Percentiles rank a stretch among this genome's conserved stretches.
phyloP scores from a whole-genome alignment of 2,888 invertebrate genomes.

The Caenorhabditis doughertyi region DNA sequence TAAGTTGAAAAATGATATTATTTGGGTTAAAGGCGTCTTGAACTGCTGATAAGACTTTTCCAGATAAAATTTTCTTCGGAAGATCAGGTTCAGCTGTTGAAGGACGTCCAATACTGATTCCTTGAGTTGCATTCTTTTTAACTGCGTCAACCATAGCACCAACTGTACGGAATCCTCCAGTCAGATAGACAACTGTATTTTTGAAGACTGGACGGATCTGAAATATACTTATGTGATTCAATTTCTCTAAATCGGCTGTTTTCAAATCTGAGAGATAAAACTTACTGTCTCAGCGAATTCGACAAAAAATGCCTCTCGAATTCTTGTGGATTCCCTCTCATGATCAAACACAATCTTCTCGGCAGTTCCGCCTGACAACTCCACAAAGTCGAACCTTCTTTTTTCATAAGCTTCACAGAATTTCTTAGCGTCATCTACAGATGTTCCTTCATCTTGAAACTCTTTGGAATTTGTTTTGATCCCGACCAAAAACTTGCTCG shows the following conservation, averaged over 20 bases:
- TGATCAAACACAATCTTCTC: conserved; percentile 22
- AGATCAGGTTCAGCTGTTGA: conserved; percentile 70
- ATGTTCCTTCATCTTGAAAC: conserved; percentile 73
- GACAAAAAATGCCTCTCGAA: conserved; percentile 39
- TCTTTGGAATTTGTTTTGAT: conserved; percentile 78
- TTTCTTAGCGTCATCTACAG: conserved; percentile 67
- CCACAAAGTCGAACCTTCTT: conserved; percentile 76
- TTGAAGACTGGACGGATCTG: conserved; percentile 57
- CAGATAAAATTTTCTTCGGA: conserved; percentile 3
- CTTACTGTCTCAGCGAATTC: conserved; percentile 37
- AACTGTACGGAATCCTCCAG: conserved; percentile 74
- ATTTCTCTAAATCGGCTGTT: not conserved
- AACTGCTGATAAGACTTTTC: not conserved
- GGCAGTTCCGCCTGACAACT: conserved; percentile 73
- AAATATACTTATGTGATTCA: too few relatives aligned
- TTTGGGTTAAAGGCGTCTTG: not conserved
- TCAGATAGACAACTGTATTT: conserved; percentile 66
- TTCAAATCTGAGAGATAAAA: not conserved
- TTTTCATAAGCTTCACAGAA: conserved; percentile 58
- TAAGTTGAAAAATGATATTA: not conserved
- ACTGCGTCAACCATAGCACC: conserved; percentile 68
- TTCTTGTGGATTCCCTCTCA: conserved; percentile 67
- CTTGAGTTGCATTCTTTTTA: conserved; percentile 57
- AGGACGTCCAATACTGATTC: conserved; percentile 67
- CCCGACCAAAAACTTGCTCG: conserved; percentile 70